Conservation (phyloP, 2,113 vertebrate genomes). For the Platysternon megacephalum region DNA sequence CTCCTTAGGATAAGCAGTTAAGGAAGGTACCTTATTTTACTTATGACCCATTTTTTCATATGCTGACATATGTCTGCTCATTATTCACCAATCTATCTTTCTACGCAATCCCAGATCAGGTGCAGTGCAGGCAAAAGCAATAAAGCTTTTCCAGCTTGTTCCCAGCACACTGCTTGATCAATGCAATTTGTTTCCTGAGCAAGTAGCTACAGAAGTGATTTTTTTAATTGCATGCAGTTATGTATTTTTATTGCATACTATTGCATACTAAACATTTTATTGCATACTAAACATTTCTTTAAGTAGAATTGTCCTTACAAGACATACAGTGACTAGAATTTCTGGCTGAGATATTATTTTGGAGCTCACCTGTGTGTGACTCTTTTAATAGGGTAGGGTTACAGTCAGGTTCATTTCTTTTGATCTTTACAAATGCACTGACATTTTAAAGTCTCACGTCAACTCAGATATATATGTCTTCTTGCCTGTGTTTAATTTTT, state of each 20-base stretch:
- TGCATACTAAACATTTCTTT: background rate
- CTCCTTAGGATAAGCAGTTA: background rate
- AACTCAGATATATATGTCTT: background rate
- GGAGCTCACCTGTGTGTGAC: fast-evolving
- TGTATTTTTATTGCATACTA: constrained; percentile 26
- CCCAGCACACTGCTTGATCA: constrained; percentile 45
- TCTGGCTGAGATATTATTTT: background rate
- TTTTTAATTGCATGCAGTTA: background rate
- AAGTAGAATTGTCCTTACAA: background rate
- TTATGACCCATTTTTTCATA: background rate
- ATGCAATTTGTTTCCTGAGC: constrained; percentile 46
- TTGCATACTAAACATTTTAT: too few relatives aligned
- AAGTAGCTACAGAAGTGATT: background rate
- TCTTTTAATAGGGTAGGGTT: background rate
- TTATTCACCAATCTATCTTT: constrained; percentile 42
- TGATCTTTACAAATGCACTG: background rate
- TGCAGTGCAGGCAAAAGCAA: constrained; percentile 40
- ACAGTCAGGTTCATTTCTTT: background rate
- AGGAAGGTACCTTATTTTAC: background rate
- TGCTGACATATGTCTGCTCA: constrained; percentile 29
- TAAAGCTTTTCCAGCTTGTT: constrained; percentile 17
- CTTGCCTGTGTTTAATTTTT: background rate
- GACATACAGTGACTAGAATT: background rate
- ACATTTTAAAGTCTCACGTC: background rate
- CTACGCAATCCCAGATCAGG: constrained; percentile 36